Percentiles rank a stretch among this genome's conserved stretches.
Conservation (phyloP, 1,140 invertebrate genomes). For the Calephelis virginiensis region DNA sequence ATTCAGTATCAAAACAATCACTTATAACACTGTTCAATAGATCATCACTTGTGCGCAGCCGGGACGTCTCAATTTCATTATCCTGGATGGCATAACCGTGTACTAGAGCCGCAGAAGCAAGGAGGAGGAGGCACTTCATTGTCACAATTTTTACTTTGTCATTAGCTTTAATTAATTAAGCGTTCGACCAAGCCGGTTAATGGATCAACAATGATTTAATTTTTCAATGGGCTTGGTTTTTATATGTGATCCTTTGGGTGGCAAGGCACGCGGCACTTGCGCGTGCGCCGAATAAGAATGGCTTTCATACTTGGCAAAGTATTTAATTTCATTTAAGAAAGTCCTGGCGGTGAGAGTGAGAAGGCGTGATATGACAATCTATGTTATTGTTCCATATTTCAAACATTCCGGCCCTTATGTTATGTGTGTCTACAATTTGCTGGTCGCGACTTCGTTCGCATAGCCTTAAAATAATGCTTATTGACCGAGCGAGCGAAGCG, state of each 20-base stretch:
- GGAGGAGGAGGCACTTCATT: slow-evolving; percentile 70
- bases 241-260: slow-evolving; percentile 76
- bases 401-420: slow-evolving; percentile 11
- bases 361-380: slow-evolving; percentile 45
- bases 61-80: slow-evolving; percentile 79
- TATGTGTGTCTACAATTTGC: no score
- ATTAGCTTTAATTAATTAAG: slow-evolving; percentile 73
- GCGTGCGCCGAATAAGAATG: slow-evolving; percentile 58
- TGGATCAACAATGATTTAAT: slow-evolving; percentile 77
- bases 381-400: slow-evolving; percentile 34
- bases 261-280: slow-evolving; percentile 56
- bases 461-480: no score
- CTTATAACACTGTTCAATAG: slow-evolving; percentile 84
- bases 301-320: slow-evolving; percentile 69
- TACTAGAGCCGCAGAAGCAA: slow-evolving; percentile 68
- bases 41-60: slow-evolving; percentile 81
- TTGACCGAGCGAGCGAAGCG: no score
- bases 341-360: slow-evolving; percentile 69
- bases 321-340: slow-evolving; percentile 77
- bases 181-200: slow-evolving; percentile 67
- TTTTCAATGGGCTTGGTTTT: slow-evolving; percentile 79
- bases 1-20: slow-evolving; percentile 83
- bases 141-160: slow-evolving; percentile 62
- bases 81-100: slow-evolving; percentile 76
- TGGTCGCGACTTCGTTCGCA: no score